A percentile compares a stretch with the other conserved stretches of the same genome.
These are phyloP conservation scores for Theristicus caerulescens DNA, from an alignment of 2,113 vertebrate genomes.

Conservation along the genomic window DNA sequence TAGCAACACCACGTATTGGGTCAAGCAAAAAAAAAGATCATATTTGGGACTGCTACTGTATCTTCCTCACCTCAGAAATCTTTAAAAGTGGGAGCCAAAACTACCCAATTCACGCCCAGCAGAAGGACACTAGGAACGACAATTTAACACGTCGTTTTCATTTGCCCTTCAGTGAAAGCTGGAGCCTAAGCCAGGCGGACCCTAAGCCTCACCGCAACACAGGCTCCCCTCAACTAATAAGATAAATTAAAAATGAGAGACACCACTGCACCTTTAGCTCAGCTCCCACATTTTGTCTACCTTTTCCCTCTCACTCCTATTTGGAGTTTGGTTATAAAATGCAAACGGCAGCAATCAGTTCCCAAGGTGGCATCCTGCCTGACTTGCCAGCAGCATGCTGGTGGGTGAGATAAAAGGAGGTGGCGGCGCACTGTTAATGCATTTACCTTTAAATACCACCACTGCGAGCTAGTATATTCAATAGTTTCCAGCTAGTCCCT, in stretches of 20 bases:
- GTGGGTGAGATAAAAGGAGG: slow-evolving; percentile 14
- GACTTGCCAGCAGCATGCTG: not conserved
- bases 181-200: not conserved
- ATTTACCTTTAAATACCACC: not conserved
- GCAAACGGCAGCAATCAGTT: not conserved
- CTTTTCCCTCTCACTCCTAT: not conserved
- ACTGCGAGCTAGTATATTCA: not conserved
- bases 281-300: not conserved
- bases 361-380: not conserved
- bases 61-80: not conserved
- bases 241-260: not conserved
- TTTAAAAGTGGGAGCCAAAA: not conserved
- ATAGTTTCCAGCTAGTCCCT: not conserved
- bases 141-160: rapidly evolving
- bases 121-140: not conserved
- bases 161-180: not conserved
- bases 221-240: not conserved
- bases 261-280: not conserved
- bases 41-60: not conserved
- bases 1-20: not conserved
- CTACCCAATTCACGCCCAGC: not conserved
- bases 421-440: not conserved
- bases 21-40: not conserved
- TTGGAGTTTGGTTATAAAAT: not conserved
- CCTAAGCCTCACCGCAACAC: not conserved